These are phyloP conservation scores for Glyptemys insculpta DNA, from an alignment of 2,797 vertebrate genomes.

Conservation along the genomic window DNA sequence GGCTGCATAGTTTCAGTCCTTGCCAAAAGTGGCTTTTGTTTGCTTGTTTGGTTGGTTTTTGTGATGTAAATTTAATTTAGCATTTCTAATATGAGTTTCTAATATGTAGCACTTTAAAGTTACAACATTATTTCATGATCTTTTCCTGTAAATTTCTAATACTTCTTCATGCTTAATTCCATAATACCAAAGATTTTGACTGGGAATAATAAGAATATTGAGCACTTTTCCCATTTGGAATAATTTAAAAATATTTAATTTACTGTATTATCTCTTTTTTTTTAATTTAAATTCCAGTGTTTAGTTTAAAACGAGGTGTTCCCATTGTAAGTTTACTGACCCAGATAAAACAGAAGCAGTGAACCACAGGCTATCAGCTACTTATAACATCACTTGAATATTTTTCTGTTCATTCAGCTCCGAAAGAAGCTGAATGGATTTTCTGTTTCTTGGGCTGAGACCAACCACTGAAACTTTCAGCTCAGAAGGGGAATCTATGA, in stretches of 20 bases:
- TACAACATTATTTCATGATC: conserved; percentile 38
- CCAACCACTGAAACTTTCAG: background rate
- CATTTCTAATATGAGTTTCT: conserved; percentile 10
- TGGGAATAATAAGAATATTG: background rate
- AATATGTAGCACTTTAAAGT: conserved; percentile 43
- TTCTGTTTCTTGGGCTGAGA: background rate
- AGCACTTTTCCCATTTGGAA: background rate
- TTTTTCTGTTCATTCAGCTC: background rate
- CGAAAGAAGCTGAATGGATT: background rate
- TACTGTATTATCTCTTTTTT: background rate
- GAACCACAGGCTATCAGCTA: background rate
- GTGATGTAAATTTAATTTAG: conserved; percentile 50
- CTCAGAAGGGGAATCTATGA: background rate
- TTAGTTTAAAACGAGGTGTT: background rate
- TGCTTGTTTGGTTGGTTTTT: conserved; percentile 31
- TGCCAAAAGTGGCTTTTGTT: conserved; percentile 21
- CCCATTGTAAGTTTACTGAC: background rate
- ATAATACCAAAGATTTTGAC: background rate
- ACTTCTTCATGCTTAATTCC: background rate
- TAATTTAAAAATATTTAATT: background rate
- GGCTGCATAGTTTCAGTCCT: background rate
- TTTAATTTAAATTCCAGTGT: background rate
- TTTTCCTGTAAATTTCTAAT: background rate
- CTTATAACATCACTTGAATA: background rate
- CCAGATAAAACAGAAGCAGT: background rate